Percentiles rank a stretch among this genome's conserved stretches.
phyloP scores from a whole-genome alignment of 2,888 invertebrate genomes.

The Ommatoiulus sabulosus region DNA sequence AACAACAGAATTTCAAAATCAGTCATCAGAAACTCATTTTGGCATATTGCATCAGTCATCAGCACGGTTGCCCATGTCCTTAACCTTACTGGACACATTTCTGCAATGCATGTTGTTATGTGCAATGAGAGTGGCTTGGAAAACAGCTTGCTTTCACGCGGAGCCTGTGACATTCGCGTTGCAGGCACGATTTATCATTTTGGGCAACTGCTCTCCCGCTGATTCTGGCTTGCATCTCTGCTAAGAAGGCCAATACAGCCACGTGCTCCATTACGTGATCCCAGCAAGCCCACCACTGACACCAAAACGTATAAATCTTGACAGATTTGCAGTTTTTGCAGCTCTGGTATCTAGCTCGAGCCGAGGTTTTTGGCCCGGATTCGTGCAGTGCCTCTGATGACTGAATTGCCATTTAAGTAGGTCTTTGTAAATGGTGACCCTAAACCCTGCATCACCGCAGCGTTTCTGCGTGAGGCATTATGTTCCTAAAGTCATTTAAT shows the following conservation, averaged over 20 bases:
- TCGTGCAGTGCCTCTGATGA: not conserved
- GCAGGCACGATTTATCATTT: slow-evolving; percentile 47
- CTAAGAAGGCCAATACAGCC: not conserved
- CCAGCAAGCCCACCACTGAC: slow-evolving; percentile 13
- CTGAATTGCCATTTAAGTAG: not conserved
- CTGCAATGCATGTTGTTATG: not conserved
- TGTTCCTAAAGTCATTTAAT: not conserved
- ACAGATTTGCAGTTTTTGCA: not conserved
- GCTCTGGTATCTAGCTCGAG: not conserved
- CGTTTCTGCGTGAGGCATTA: not conserved
- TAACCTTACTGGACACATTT: slow-evolving; percentile 1
- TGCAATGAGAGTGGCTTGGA: not conserved
- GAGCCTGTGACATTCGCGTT: slow-evolving; percentile 4
- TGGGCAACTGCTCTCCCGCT: not conserved
- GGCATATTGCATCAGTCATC: not conserved
- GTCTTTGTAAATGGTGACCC: not conserved
- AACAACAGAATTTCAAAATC: not conserved
- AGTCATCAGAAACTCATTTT: not conserved
- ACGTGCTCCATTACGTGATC: slow-evolving; percentile 43
- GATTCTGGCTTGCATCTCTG: not conserved
- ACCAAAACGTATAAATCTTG: not conserved
- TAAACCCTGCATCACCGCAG: not conserved
- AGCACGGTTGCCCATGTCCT: not conserved
- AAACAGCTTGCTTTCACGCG: not conserved
- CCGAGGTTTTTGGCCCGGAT: not conserved